Evolutionary conservation across 2,797 vertebrate species (phyloP).

Genomic region (Tenualosa ilisha): DNA sequence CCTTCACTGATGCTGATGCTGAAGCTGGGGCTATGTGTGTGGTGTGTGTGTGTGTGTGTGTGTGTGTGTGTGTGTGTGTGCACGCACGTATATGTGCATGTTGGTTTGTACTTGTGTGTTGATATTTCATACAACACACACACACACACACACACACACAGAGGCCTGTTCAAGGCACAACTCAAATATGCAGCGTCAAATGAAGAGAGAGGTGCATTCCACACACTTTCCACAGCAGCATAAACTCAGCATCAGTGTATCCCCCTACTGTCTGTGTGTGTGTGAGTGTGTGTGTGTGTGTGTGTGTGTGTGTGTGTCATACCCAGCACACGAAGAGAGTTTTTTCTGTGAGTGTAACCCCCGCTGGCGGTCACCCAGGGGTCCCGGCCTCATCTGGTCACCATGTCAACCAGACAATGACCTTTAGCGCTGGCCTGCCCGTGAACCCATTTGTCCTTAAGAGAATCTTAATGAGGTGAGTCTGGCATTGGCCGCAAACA

Average conservation of each 20-base stretch:
- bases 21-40: too few species aligned
- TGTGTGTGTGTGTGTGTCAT: background rate
- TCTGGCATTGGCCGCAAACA: too few species aligned
- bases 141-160: background rate
- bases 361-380: constrained; percentile 59
- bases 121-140: background rate
- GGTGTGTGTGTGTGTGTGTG: too few species aligned
- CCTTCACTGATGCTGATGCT: background rate
- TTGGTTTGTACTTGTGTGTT: background rate
- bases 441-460: constrained; percentile 61
- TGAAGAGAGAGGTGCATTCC: too few species aligned
- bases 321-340: background rate
- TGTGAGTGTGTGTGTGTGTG: background rate
- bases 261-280: too few species aligned
- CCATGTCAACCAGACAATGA: constrained; percentile 57
- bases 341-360: constrained; percentile 41
- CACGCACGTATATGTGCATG: background rate
- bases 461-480: constrained; percentile 53
- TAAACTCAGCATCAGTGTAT: too few species aligned
- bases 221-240: too few species aligned
- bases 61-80: too few species aligned
- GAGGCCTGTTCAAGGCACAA: too few species aligned
- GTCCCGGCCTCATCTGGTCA: constrained; percentile 61
- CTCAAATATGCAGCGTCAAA: background rate
- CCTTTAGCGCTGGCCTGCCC: constrained; percentile 65